phyloP scores from a whole-genome alignment of 2,888 invertebrate species.

The Spodoptera exigua region DNA sequence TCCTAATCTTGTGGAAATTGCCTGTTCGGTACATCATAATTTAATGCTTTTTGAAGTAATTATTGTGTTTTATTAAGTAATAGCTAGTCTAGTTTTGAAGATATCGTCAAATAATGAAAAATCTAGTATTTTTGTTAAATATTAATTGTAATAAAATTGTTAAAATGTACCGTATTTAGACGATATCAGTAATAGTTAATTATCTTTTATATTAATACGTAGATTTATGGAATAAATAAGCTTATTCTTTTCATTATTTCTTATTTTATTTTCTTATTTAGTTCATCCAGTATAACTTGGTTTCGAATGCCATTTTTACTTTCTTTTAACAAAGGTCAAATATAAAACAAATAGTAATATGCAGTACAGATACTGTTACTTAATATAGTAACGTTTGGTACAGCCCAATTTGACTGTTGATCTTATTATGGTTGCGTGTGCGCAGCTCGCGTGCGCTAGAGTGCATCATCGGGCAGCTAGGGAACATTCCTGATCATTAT shows the following conservation, averaged over 20 bases:
- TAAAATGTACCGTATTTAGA: too few relatives aligned
- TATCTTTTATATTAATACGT: too few relatives aligned
- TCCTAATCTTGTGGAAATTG: constrained; percentile 69
- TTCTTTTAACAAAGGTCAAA: not conserved
- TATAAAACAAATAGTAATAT: constrained; percentile 7
- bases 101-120: too few relatives aligned
- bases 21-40: constrained; percentile 51
- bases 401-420: constrained; percentile 56
- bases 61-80: constrained; percentile 8
- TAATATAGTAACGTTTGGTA: constrained; percentile 36
- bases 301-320: not conserved
- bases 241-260: too few relatives aligned
- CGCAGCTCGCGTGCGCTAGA: constrained; percentile 53
- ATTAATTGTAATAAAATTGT: too few relatives aligned
- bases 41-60: constrained; percentile 52
- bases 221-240: too few relatives aligned
- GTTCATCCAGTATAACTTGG: too few relatives aligned
- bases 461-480: constrained; percentile 41
- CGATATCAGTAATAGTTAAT: too few relatives aligned
- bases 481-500: constrained; percentile 55
- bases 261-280: too few relatives aligned
- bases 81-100: constrained; percentile 29
- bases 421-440: constrained; percentile 50
- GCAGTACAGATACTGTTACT: constrained; percentile 25
- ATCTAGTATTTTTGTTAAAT: too few relatives aligned